phyloP scores from a whole-genome alignment of 2,888 invertebrate species.

The Lasioglossum malachurum region DNA sequence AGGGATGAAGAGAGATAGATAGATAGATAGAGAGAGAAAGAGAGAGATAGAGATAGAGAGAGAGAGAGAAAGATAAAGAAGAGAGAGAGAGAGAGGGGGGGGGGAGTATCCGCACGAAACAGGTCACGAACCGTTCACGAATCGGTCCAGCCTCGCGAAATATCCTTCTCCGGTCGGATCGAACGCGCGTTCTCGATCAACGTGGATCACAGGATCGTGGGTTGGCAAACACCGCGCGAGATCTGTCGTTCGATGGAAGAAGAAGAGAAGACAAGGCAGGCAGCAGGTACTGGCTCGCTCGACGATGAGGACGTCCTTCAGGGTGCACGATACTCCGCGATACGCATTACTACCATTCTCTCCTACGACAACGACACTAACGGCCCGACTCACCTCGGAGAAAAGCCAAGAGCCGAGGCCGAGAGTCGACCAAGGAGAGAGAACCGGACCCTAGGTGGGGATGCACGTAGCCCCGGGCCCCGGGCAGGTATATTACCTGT shows the following conservation, averaged over 20 bases:
- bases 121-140: slow-evolving; percentile 55
- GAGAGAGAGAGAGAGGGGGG: not conserved
- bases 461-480: slow-evolving; percentile 71
- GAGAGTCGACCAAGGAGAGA: slow-evolving; percentile 68
- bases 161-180: not conserved
- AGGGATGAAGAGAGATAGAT: not conserved
- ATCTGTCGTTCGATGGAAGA: slow-evolving; percentile 1
- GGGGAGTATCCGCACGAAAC: slow-evolving; percentile 39
- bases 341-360: slow-evolving; percentile 71
- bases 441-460: slow-evolving; percentile 70
- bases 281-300: not conserved
- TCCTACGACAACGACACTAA: slow-evolving; percentile 73
- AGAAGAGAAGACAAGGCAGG: not conserved
- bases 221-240: not conserved
- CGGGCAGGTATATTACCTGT: slow-evolving; percentile 77
- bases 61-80: not conserved
- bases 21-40: no score
- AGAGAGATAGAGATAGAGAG: not conserved
- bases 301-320: slow-evolving; percentile 64
- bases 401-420: slow-evolving; percentile 58
- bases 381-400: slow-evolving; percentile 72
- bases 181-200: not conserved
- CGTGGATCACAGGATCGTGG: not conserved
- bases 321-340: slow-evolving; percentile 66
- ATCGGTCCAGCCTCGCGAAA: slow-evolving; percentile 30